Base-by-base conservation (phyloP, 2,113 vertebrate species). In the Ptychochromis oligacanthus region DNA sequence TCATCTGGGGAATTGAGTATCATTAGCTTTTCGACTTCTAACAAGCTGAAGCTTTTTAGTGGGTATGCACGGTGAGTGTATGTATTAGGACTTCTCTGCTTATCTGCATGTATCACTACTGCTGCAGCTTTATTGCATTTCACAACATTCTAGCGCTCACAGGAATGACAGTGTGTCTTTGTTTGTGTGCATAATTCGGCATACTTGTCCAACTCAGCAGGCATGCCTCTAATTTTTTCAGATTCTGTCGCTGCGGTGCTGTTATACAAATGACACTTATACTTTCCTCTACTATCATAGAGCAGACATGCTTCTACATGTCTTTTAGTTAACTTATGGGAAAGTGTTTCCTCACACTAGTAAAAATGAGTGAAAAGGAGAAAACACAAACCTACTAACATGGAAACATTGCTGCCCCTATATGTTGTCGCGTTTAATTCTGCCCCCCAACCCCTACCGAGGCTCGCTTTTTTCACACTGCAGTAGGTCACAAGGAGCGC, bases 1-100 rank as follows among this genome's bases (percentile, higher is more conserved):
- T 91, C 88, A 92, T 93, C 89, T 76, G 87, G 92, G 92, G 92
- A 93, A 87, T 91, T 80, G 74, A 82, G 85, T 84, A 92, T 92
- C 90, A 91, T 94, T 94, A 93, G 93, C 91, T 90, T 62, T 92
- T 88, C 86, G 87, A 93, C 90, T 88, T 78, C 83, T 93, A 88
- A 80, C 81, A 90, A 92, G 93, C 84, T 89, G 84, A 86, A 84
- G 84, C 58, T 86, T 81, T 52, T 84, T 40, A 56, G 80, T 31
- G 83, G 28, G 36, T 28, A 15, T 65, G 26, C 72, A 61, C 9
- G 54, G 72, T 57, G 61, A 0, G 26, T 61, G 26, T 52, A 22
- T 83, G 62, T 56, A n/a, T 79, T 57, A 58, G 11, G 38, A 59
- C 24, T 24, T 17, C 40, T 76, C 24, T 8, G n/a, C 57, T 80